Evolutionary conservation across 2,888 invertebrate genomes (phyloP).

Genomic region (Salticus scenicus): DNA sequence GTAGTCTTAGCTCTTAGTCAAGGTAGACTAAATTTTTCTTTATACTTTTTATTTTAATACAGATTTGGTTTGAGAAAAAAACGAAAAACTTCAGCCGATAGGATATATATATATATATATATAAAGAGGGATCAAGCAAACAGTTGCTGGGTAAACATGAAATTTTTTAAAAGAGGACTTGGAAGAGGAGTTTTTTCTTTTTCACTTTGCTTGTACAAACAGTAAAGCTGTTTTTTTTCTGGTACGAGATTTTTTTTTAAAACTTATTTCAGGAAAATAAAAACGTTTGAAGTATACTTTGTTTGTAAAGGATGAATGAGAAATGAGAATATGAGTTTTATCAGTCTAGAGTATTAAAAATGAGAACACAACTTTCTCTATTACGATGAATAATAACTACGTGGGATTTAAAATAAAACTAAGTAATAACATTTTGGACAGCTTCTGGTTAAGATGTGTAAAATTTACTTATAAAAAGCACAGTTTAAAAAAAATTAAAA

Average conservation of each 20-base stretch:
- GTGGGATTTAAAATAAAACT: too few relatives aligned
- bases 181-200: background rate
- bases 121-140: background rate
- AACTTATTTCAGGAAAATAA: background rate
- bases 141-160: constrained; percentile 8
- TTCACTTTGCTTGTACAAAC: background rate
- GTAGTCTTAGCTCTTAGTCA: too few relatives aligned
- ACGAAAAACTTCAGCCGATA: too few relatives aligned
- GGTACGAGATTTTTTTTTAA: too few relatives aligned
- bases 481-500: too few relatives aligned
- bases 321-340: background rate
- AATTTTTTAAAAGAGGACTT: background rate
- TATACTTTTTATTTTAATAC: background rate
- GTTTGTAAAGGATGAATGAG: background rate
- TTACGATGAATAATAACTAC: too few relatives aligned
- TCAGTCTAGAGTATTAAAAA: too few relatives aligned
- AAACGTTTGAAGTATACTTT: background rate
- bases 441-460: too few relatives aligned
- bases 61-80: background rate
- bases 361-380: too few relatives aligned
- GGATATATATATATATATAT: too few relatives aligned
- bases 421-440: too few relatives aligned
- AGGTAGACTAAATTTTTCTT: background rate
- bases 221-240: background rate
- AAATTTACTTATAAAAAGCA: too few relatives aligned